Evolutionary conservation across 2,113 vertebrate species (phyloP).

Genomic region (Brachyhypopomus occidentalis): DNA sequence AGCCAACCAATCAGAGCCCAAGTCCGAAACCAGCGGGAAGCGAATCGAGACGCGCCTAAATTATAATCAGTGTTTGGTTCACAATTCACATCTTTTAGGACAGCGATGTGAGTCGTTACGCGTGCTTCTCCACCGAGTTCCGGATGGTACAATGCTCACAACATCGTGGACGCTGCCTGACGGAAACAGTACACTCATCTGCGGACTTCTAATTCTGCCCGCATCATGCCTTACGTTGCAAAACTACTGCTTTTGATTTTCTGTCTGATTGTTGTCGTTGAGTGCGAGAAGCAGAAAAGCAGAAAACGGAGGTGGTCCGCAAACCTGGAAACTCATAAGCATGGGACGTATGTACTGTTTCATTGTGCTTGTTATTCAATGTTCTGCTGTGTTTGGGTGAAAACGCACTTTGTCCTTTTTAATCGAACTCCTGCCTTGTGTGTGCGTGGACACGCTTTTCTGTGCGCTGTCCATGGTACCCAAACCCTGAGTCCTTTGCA

Average conservation of each 20-base stretch:
- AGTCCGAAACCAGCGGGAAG: conserved; percentile 16
- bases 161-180: neutral
- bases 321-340: conserved; percentile 74
- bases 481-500: no score
- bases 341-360: conserved; percentile 75
- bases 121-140: conserved; percentile 3
- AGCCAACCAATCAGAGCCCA: conserved; percentile 63
- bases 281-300: conserved; percentile 79
- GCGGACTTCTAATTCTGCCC: conserved; percentile 46
- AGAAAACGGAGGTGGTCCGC: conserved; percentile 80
- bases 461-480: neutral
- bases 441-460: neutral
- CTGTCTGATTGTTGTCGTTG: conserved; percentile 76
- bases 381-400: no score
- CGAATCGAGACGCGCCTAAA: conserved; percentile 19
- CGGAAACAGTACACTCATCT: conserved; percentile 61
- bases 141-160: conserved; percentile 68
- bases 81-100: conserved; percentile 32
- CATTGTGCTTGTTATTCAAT: neutral
- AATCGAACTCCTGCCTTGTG: no score
- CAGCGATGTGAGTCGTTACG: neutral
- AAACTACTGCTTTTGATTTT: conserved; percentile 77
- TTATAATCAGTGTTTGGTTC: conserved; percentile 47
- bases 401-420: no score
- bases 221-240: conserved; percentile 78